phyloP scores from a whole-genome alignment of 2,888 invertebrate genomes.

The Automeris io region DNA sequence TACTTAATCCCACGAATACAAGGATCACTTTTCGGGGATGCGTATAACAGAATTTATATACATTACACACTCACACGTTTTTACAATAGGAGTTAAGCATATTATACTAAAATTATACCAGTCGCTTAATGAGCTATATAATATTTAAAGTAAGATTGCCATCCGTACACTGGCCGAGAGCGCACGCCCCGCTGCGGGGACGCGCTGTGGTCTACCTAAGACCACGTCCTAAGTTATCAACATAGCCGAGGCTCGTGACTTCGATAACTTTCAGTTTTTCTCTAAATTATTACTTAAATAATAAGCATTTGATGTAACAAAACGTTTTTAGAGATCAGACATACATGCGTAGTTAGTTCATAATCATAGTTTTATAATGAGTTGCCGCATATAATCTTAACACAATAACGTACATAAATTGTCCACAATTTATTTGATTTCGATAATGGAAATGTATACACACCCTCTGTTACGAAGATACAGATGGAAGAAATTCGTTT shows the following conservation, averaged over 20 bases:
- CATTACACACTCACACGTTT: constrained; percentile 72
- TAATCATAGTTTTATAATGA: constrained; percentile 3
- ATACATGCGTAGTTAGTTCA: constrained; percentile 47
- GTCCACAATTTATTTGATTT: neutral
- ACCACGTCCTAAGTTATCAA: constrained; percentile 46
- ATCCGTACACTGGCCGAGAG: constrained; percentile 70
- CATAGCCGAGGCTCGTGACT: constrained; percentile 58
- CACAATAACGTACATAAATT: neutral
- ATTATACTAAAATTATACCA: constrained; percentile 69
- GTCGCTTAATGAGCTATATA: constrained; percentile 73
- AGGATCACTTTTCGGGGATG: constrained; percentile 29
- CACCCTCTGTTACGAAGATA: constrained; percentile 10
- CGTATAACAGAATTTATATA: constrained; percentile 59
- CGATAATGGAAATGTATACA: neutral
- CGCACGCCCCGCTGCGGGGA: constrained; percentile 25
- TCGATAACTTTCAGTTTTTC: constrained; percentile 44
- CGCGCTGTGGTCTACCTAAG: constrained; percentile 32
- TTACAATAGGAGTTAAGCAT: constrained; percentile 69
- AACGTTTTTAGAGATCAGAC: constrained; percentile 64
- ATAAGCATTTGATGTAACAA: constrained; percentile 37
- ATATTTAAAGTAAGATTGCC: constrained; percentile 67
- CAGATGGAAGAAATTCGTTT: neutral
- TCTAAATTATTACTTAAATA: constrained; percentile 62
- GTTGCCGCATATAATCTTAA: neutral
- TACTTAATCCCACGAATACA: constrained; percentile 36